These are phyloP conservation scores for Papilio glaucus DNA, from an alignment of 1,140 invertebrate genomes.

Conservation along the genomic window DNA sequence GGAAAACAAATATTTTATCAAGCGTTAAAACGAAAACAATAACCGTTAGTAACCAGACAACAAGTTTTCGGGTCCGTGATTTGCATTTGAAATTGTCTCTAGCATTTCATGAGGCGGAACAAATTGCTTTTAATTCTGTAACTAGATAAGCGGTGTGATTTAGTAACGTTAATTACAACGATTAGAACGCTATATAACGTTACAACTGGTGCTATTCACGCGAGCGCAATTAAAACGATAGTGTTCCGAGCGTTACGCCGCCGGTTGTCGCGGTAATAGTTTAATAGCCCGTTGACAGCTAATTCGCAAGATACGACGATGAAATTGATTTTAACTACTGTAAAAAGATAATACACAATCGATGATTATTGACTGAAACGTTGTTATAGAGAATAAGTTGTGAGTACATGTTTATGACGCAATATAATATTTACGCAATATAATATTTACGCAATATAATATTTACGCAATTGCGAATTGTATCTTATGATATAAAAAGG, in stretches of 20 bases:
- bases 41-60: slow-evolving; percentile 17
- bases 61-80: slow-evolving; percentile 3
- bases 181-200: slow-evolving; percentile 50
- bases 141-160: slow-evolving; percentile 62
- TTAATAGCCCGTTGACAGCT: slow-evolving; percentile 52
- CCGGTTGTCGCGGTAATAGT: slow-evolving; percentile 45
- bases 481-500: too few relatives aligned
- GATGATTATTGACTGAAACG: not conserved
- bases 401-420: too few relatives aligned
- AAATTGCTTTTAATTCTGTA: slow-evolving; percentile 55
- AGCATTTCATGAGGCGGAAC: slow-evolving; percentile 42
- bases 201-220: slow-evolving; percentile 56
- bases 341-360: not conserved
- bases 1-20: slow-evolving; percentile 18
- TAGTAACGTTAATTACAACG: slow-evolving; percentile 59
- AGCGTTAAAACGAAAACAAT: slow-evolving; percentile 25
- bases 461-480: too few relatives aligned
- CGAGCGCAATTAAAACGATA: slow-evolving; percentile 66
- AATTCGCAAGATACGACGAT: slow-evolving; percentile 27
- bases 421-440: too few relatives aligned
- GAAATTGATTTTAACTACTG: not conserved
- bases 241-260: slow-evolving; percentile 37
- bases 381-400: too few relatives aligned
- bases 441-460: too few relatives aligned
- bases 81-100: slow-evolving; percentile 33